These are phyloP conservation scores for Etheostoma cragini DNA, from an alignment of 2,113 vertebrate species.

Conservation along the genomic window DNA sequence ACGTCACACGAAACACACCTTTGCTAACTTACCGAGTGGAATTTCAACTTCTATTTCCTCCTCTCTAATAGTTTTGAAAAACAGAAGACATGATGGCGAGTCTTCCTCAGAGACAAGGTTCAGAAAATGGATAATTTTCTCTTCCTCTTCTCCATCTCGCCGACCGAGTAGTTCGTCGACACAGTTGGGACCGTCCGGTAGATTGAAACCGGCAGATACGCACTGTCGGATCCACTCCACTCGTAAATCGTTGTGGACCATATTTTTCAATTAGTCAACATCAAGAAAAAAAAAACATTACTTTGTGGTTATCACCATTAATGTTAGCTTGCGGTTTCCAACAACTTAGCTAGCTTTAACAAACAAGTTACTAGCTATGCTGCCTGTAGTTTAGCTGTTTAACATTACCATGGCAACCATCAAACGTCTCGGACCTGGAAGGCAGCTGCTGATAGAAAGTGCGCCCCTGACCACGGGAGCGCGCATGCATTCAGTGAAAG, in stretches of 20 bases:
- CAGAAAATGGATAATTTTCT: conserved; percentile 83
- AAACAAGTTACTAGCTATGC: background rate
- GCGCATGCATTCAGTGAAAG: too few species aligned
- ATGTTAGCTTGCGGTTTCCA: background rate
- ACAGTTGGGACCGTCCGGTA: conserved; percentile 68
- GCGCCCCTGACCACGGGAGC: too few species aligned
- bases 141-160: conserved; percentile 79
- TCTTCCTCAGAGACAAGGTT: conserved; percentile 75
- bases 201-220: conserved; percentile 74
- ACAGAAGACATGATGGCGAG: conserved; percentile 78
- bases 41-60: conserved; percentile 79
- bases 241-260: conserved; percentile 87
- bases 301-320: too few species aligned
- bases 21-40: conserved; percentile 75
- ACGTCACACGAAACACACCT: background rate
- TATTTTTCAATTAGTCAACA: background rate
- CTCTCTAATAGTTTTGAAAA: conserved; percentile 79
- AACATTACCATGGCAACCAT: conserved; percentile 36
- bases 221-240: conserved; percentile 88
- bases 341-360: background rate
- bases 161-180: conserved; percentile 89
- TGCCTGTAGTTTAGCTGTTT: background rate
- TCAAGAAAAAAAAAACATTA: background rate
- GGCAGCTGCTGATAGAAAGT: background rate
- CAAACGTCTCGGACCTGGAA: background rate